Percentiles rank a stretch among this genome's conserved stretches.
These are phyloP conservation scores for Mormyrops boulengeri DNA, from an alignment of 2,797 vertebrate genomes.

Conservation along the genomic window DNA sequence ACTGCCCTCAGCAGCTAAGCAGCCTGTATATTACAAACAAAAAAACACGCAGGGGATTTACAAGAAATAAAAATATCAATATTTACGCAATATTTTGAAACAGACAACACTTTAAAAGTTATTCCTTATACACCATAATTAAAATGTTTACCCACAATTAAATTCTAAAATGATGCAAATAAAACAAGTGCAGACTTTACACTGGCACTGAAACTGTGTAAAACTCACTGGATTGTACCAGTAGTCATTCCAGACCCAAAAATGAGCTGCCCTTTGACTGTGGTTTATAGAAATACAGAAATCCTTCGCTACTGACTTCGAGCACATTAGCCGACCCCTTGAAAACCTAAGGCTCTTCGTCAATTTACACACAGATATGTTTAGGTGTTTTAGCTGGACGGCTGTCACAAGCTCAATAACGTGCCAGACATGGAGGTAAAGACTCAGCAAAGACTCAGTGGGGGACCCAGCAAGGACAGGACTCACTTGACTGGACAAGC, in stretches of 20 bases:
- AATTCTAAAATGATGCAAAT: background rate
- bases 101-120: background rate
- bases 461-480: background rate
- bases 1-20: background rate
- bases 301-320: background rate
- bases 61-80: background rate
- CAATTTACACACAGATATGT: background rate
- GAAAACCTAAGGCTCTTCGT: background rate
- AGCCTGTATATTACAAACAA: background rate
- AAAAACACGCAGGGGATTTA: background rate
- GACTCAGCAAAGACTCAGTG: background rate
- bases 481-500: constrained; percentile 32
- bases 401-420: background rate
- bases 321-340: background rate
- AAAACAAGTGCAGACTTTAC: background rate
- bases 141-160: background rate
- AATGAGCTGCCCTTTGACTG: constrained; percentile 30
- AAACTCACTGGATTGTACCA: background rate
- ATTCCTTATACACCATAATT: background rate
- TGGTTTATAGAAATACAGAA: constrained; percentile 18
- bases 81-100: background rate
- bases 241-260: constrained; percentile 34
- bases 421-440: background rate
- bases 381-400: background rate
- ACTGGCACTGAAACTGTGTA: background rate